Percentiles rank a stretch among this genome's conserved stretches.
Evolutionary conservation across 1,140 invertebrate species (phyloP).

Genomic region (Drosophila kepulauana): DNA sequence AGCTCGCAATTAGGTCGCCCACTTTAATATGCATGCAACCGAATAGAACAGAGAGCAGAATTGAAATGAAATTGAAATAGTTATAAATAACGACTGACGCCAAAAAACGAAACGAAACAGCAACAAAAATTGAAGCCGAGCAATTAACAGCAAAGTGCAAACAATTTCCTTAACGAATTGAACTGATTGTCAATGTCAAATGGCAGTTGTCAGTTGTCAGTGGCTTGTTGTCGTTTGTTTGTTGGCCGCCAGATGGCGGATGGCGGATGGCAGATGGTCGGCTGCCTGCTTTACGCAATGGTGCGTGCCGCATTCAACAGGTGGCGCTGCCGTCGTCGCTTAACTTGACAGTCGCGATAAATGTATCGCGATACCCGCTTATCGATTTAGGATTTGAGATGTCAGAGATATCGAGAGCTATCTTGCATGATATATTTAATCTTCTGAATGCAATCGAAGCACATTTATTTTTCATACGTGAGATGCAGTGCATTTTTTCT

Average conservation of each 20-base stretch:
- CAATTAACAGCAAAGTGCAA: conserved; percentile 67
- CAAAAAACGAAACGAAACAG: conserved; percentile 20
- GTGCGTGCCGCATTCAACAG: conserved; percentile 42
- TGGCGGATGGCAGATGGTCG: background rate
- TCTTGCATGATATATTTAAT: conserved; percentile 12
- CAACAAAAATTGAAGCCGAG: conserved; percentile 23
- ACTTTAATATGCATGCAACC: conserved; percentile 72
- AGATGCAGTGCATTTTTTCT: background rate
- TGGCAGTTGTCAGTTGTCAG: conserved; percentile 10
- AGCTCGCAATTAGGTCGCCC: conserved; percentile 71
- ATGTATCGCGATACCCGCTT: background rate
- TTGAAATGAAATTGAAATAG: conserved; percentile 58
- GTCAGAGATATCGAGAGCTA: background rate
- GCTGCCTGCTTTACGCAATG: background rate
- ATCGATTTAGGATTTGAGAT: conserved; percentile 5
- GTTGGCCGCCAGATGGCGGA: background rate
- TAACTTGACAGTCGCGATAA: background rate
- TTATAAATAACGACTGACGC: conserved; percentile 61
- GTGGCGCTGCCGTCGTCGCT: conserved; percentile 29
- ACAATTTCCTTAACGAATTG: conserved; percentile 59
- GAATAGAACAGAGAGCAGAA: conserved; percentile 36
- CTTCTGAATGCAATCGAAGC: background rate
- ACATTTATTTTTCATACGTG: background rate
- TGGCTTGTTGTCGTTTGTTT: background rate
- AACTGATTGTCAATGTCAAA: conserved; percentile 68